Evolutionary conservation across 2,113 vertebrate genomes (phyloP), one percentile per base, ranked within the genome.

Genomic region (Heterotilapia buettikoferi): DNA sequence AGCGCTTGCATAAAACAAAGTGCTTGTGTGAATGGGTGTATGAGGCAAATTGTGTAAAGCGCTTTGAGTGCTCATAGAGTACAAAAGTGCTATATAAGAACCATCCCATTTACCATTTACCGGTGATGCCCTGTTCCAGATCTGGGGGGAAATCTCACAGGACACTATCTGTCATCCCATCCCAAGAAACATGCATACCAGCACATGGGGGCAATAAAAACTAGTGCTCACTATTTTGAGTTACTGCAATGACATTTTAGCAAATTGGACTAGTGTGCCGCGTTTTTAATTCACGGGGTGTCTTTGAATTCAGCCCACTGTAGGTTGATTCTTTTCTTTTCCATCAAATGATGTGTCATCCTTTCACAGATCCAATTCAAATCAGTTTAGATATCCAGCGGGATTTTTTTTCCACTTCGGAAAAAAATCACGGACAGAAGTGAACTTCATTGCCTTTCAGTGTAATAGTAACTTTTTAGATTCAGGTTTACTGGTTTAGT

Each of bases 341-440:
- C 59, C 31, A 36, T 63, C 1, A 36, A 63, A 3, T 0, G 2
- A 63, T 7, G 31, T 0, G 18, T 18, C 0, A 33, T 36, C 59
- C 3, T n/a, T 36, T 36, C 2, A 0, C n/a, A 19, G 14, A 33
- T 36, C 61, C 18, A n/a, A 4, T 36, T n/a, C 10, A 66, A n/a
- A 66, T 66, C 61, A 12, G 9, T 36, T 36, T 66, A 12, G 31
- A 36, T 61, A 61, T 36, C 57, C 57, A 19, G 16, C 3, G 9
- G 33, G 16, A 33, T 6, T 61, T 33, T 61, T 43, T 43, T 43
- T 8, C 40, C 9, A 10, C 36, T 31, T 31, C 31, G 31, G 31
- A 31, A 31, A 31, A 31, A 31, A 31, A 31, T 31, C 54, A 14
- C 24, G 0, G 26, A 59, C 57, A 59, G 57, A 59, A 59, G 8